Conservation (phyloP, 2,888 invertebrate species). For the Hoplodrina blanda region DNA sequence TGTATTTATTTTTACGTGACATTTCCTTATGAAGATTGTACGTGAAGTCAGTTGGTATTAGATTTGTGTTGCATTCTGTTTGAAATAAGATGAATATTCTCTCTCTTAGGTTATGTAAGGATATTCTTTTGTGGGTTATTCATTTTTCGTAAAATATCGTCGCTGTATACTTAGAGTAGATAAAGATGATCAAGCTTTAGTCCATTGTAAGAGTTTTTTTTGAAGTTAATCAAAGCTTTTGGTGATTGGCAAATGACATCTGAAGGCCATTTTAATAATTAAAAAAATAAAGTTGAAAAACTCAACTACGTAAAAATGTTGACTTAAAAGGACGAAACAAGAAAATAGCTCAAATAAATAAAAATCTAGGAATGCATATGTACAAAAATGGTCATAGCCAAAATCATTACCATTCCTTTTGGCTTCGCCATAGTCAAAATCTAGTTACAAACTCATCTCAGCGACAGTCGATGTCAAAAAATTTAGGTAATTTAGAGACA, state of each 20-base stretch:
- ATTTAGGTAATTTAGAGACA: too few species aligned
- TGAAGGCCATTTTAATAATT: too few species aligned
- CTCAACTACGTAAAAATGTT: too few species aligned
- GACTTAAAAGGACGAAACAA: too few species aligned
- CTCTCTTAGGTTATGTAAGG: conserved; percentile 25
- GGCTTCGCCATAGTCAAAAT: too few species aligned
- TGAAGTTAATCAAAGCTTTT: neutral
- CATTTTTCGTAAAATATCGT: conserved; percentile 3
- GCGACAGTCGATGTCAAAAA: too few species aligned
- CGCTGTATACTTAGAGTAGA: neutral
- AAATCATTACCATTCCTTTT: too few species aligned
- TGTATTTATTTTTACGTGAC: conserved; percentile 44
- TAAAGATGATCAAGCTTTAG: neutral
- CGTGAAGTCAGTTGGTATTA: conserved; percentile 44
- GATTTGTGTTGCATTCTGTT: conserved; percentile 50
- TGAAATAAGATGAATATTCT: conserved; percentile 24
- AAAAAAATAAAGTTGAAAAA: too few species aligned
- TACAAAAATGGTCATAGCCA: too few species aligned
- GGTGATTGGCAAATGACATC: neutral
- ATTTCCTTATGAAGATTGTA: conserved; percentile 46
- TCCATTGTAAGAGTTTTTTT: neutral
- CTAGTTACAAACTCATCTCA: too few species aligned
- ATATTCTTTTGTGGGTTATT: conserved; percentile 39
- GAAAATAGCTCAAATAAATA: too few species aligned
- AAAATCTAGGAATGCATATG: too few species aligned